Evolutionary conservation across 2,797 vertebrate species (phyloP).

Genomic region (Catharus ustulatus): DNA sequence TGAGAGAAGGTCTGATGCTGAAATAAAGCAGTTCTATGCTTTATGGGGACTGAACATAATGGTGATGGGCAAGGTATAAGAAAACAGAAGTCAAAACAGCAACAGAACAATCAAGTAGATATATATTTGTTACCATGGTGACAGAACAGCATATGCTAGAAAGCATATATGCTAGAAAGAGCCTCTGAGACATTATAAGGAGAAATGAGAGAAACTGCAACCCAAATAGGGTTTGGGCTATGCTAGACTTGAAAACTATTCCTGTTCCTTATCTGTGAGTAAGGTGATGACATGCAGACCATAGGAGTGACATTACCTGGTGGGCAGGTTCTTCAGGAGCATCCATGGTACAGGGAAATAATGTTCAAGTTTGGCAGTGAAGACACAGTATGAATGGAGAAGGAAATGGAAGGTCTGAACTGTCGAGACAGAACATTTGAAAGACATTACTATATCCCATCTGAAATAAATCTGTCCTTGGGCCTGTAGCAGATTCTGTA

Average conservation of each 20-base stretch:
- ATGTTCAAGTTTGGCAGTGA: background rate
- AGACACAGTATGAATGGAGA: background rate
- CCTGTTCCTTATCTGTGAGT: background rate
- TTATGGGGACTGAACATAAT: background rate
- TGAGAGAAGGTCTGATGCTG: background rate
- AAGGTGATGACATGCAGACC: background rate
- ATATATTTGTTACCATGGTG: background rate
- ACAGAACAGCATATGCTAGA: background rate
- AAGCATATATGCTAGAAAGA: background rate
- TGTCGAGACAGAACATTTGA: background rate
- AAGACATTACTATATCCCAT: background rate
- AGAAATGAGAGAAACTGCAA: background rate
- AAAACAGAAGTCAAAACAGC: background rate
- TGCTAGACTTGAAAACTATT: background rate
- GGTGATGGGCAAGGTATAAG: background rate
- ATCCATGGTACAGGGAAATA: background rate
- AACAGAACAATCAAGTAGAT: background rate
- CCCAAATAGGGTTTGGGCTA: background rate
- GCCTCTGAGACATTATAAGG: background rate
- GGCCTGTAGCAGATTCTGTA: background rate
- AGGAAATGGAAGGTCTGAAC: background rate
- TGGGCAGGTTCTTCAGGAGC: background rate
- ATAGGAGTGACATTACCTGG: fast-evolving
- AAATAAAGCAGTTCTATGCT: background rate
- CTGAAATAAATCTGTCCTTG: background rate